Base-by-base conservation (phyloP, 2,797 vertebrate species). In the Stomatorhinus walkeri region DNA sequence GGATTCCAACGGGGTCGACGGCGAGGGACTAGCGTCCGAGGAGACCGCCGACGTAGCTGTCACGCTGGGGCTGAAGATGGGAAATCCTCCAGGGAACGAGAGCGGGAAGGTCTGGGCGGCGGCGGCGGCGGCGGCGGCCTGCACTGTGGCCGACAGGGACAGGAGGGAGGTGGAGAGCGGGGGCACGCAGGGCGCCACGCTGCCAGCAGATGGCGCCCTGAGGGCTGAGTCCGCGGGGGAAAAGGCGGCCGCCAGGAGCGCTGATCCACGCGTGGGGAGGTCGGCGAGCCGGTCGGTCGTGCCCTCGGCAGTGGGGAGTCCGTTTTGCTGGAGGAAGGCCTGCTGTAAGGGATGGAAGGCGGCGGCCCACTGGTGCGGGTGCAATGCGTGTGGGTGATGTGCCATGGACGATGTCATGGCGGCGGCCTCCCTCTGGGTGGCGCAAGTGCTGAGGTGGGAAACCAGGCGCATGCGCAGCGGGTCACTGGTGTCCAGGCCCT, bases 391-490 rank as follows among this genome's bases (percentile, higher is more conserved):
- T 49, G 95, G 96, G 52, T 94, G 94, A 89, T 95, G 91, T 7
- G 93, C 88, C 68, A 97, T 94, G 40, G 97, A 95, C 3, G 96
- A 95, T 1, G 96, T 95, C 95, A 98, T 94, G 43, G 97, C 94
- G 1, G 96, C 94, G 0, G 96, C 96, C 91, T 98, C 97, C 24
- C 96, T 93, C 90, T 98, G 97, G 1, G 97, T 97, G 89, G 96
- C 96, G 0, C 97, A 98, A 64, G 96, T 96, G 92, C 96, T 95
- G 88, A 99, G 97, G 93, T 99, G 98, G 22, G 98, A 97, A 61
- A 99, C 96, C 0, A 99, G 96, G 14, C 97, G 95, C 89, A 96
- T 94, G 0, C 96, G 94, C 76, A 98, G 94, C 0, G 98, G 97
- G 89, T 98, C 97, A 0, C 96, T 90, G 0, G 96, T 96, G 94